phyloP scores from a whole-genome alignment of 2,888 invertebrate species.

The Ennomos fuscantarius region DNA sequence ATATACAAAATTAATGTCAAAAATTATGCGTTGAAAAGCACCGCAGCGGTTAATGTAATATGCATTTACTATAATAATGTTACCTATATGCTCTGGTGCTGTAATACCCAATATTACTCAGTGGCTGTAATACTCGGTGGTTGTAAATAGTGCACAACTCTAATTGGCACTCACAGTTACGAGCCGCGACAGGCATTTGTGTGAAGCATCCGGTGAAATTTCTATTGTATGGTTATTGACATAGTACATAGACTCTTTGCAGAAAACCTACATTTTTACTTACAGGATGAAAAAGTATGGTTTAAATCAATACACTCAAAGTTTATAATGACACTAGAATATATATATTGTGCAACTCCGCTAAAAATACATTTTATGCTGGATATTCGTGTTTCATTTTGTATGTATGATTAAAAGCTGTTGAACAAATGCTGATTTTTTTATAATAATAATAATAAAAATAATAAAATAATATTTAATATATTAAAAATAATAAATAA shows the following conservation, averaged over 20 bases:
- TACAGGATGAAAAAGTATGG: no score
- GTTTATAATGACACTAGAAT: no score
- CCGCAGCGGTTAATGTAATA: constrained; percentile 6
- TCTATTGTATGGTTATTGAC: constrained; percentile 33
- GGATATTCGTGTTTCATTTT: no score
- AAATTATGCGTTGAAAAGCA: constrained; percentile 31
- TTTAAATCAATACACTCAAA: no score
- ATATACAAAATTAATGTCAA: constrained; percentile 5
- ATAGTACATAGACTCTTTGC: constrained; percentile 11
- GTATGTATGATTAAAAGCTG: no score
- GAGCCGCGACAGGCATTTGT: constrained; percentile 25
- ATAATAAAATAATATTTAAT: no score
- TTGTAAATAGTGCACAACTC: constrained; percentile 36
- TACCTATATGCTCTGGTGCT: neutral
- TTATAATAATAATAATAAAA: no score
- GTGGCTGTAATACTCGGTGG: constrained; percentile 9
- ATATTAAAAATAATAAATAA: no score
- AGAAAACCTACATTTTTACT: constrained; percentile 4
- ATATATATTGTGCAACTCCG: no score
- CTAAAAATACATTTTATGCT: no score
- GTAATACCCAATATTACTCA: constrained; percentile 7
- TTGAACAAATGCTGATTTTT: no score
- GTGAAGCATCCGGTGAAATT: constrained; percentile 33
- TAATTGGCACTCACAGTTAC: constrained; percentile 43
- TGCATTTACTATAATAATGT: no score